Evolutionary conservation across 2,113 vertebrate genomes (phyloP).

Genomic region (Brevimyrus niger): DNA sequence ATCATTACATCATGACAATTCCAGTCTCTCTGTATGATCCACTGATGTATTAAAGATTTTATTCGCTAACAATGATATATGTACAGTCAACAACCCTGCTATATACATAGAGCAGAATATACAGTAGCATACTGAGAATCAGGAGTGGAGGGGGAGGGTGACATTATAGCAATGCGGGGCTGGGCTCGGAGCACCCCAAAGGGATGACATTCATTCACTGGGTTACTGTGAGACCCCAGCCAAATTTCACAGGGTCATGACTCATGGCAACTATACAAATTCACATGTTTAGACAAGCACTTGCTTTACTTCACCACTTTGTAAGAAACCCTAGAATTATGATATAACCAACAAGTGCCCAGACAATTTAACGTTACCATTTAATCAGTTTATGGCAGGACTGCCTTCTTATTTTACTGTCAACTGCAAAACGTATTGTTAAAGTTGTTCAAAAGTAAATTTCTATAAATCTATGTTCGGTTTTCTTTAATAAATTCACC

Average conservation of each 20-base stretch:
- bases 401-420: neutral
- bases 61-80: neutral
- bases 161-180: neutral
- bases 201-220: neutral
- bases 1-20: neutral
- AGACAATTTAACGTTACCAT: neutral
- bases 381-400: neutral
- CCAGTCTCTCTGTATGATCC: neutral
- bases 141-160: neutral
- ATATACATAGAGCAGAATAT: neutral
- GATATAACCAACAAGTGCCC: neutral
- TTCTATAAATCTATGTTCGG: neutral
- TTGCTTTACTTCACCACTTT: neutral
- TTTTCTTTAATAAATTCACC: neutral
- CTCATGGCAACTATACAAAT: neutral
- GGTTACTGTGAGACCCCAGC: neutral
- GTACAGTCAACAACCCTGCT: neutral
- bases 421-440: neutral
- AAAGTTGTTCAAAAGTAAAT: neutral
- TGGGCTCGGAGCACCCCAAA: neutral
- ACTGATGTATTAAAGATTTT: neutral
- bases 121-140: neutral
- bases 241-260: neutral
- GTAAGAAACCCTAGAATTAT: neutral
- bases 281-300: neutral